phyloP scores from a whole-genome alignment of 2,888 invertebrate genomes.

The Hypolimnas misippus region DNA sequence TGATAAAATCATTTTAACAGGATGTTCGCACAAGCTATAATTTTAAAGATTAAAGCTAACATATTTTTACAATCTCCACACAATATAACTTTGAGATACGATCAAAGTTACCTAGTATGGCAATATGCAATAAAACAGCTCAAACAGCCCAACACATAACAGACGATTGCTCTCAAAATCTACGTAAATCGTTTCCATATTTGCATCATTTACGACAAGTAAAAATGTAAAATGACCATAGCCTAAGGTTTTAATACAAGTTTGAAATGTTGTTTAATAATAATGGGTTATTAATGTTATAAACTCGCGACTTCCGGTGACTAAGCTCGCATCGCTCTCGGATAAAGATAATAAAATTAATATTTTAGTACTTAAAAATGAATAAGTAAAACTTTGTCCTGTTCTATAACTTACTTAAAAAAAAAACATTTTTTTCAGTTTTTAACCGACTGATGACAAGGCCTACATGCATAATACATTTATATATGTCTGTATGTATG shows the following conservation, averaged over 20 bases:
- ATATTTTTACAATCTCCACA: constrained; percentile 1
- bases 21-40: constrained; percentile 2
- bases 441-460: no score
- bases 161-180: constrained; percentile 18
- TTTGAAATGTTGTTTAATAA: not conserved
- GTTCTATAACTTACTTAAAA: no score
- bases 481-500: no score
- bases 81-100: constrained; percentile 6
- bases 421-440: no score
- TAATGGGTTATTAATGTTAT: not conserved
- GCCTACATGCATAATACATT: no score
- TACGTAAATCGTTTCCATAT: constrained; percentile 17
- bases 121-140: constrained; percentile 32
- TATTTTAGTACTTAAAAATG: no score
- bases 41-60: constrained; percentile 6
- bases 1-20: no score
- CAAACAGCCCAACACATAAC: constrained; percentile 23
- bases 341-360: no score
- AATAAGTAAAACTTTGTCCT: no score
- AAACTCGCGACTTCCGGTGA: not conserved
- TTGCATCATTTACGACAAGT: constrained; percentile 18
- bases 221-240: constrained; percentile 14
- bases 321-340: no score
- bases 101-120: constrained; percentile 17
- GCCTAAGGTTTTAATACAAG: constrained; percentile 3